A percentile compares a stretch with the other conserved stretches of the same genome.
These are phyloP conservation scores for Allophyes oxyacanthae DNA, from an alignment of 2,888 invertebrate species.

Conservation along the genomic window DNA sequence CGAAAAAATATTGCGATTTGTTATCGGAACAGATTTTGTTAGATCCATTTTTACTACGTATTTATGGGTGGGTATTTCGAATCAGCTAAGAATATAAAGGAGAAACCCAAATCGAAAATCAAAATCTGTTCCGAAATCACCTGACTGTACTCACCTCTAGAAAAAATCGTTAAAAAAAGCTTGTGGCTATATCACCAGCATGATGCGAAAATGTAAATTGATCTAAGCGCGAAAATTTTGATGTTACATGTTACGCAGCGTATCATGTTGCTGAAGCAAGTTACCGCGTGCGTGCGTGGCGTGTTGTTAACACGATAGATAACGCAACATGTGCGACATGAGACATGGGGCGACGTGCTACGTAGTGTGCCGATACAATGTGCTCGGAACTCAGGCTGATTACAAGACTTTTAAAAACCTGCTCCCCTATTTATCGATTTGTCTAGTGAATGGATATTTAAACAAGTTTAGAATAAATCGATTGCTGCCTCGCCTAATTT, in stretches of 20 bases:
- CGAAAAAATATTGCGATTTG: too few relatives aligned
- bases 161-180: slow-evolving; percentile 9
- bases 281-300: too few relatives aligned
- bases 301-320: slow-evolving; percentile 7
- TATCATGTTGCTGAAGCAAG: slow-evolving; percentile 16
- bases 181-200: slow-evolving; percentile 18
- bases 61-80: too few relatives aligned
- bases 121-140: too few relatives aligned
- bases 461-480: slow-evolving; percentile 5
- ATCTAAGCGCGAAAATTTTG: slow-evolving; percentile 21
- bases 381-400: slow-evolving; percentile 9
- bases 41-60: too few relatives aligned
- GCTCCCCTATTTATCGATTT: not conserved
- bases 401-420: slow-evolving; percentile 5
- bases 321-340: slow-evolving; percentile 27
- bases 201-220: slow-evolving; percentile 36
- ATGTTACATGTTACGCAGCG: slow-evolving; percentile 26
- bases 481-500: slow-evolving; percentile 7
- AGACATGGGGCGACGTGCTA: slow-evolving; percentile 32
- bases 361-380: slow-evolving; percentile 16
- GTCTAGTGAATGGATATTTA: not conserved
- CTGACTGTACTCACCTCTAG: slow-evolving; percentile 17
- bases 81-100: too few relatives aligned
- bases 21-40: too few relatives aligned
- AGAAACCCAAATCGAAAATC: too few relatives aligned